Base-by-base conservation (phyloP, 1,140 invertebrate genomes). In the Bombus picipes region DNA sequence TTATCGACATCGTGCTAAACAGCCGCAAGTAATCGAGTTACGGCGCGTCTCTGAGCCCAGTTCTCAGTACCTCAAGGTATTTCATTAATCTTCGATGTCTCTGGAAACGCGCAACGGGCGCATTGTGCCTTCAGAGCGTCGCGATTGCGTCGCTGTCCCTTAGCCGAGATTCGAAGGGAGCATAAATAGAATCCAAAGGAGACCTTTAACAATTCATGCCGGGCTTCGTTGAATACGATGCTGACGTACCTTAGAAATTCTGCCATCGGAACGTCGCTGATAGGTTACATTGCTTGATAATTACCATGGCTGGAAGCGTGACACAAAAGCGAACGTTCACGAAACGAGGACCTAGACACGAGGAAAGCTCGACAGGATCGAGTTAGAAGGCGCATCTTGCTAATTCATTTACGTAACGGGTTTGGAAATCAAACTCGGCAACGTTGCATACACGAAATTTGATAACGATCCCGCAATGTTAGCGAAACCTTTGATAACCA, bases 141-240 rank as follows among this genome's bases (percentile, higher is more conserved):
- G n/a, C 62, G 88, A 78, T 86, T 88, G 76, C 59, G 28, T 28
- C 70, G 80, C 34, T 81, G 70, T 89, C 83, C 88, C 71, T 71
- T 43, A 15, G 68, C 70, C 25, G 43, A 78, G 66, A 79, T 75
- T 76, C 59, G 65, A 72, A 75, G 53, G 62, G 59, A 32, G 41
- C 77, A 47, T 73, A 78, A 76, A 87, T 65, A 81, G 75, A 66
- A 78, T 71, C 76, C 87, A 81, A 85, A 89, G 82, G 73, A 78
- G 59, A 68, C 59, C 68, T 81, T 88, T 78, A 85, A 88, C 82
- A 82, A 88, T 87, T 88, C 82, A 85, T 81, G 76, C 34, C 34
- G 34, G 37, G 68, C n/a, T 59, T 18, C 18, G 59, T 41, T 57
- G 47, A 43, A 65, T 59, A 28, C 59, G 72, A 57, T 5, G 8